These are phyloP conservation scores for Synanthedon myopaeformis DNA, from an alignment of 2,888 invertebrate genomes.

Conservation along the genomic window DNA sequence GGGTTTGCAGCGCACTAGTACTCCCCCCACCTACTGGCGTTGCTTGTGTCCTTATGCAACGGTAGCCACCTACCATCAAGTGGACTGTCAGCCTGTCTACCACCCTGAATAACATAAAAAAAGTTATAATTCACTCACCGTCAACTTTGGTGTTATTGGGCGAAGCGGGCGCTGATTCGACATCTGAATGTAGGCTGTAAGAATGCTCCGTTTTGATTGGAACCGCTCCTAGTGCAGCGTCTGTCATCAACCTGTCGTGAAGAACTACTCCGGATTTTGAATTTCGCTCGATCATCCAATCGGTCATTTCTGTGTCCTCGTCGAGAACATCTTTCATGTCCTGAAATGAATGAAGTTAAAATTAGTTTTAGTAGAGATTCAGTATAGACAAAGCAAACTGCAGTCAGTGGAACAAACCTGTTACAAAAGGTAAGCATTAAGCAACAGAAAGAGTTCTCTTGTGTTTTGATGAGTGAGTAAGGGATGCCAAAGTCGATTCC, in stretches of 20 bases:
- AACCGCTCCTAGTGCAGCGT: slow-evolving; percentile 82
- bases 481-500: too few relatives aligned
- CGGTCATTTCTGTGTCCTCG: slow-evolving; percentile 75
- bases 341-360: slow-evolving; percentile 48
- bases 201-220: slow-evolving; percentile 95
- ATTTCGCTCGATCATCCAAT: slow-evolving; percentile 78
- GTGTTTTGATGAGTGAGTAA: too few relatives aligned
- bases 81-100: too few relatives aligned
- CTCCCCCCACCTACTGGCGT: too few relatives aligned
- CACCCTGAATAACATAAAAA: not conserved
- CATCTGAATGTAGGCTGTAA: slow-evolving; percentile 84
- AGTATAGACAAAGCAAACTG: too few relatives aligned
- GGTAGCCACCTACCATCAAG: too few relatives aligned
- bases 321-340: slow-evolving; percentile 75
- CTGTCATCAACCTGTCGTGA: slow-evolving; percentile 91
- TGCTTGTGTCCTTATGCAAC: too few relatives aligned
- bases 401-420: too few relatives aligned
- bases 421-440: too few relatives aligned
- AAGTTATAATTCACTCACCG: slow-evolving; percentile 54
- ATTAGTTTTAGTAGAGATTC: not conserved
- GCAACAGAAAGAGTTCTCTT: too few relatives aligned
- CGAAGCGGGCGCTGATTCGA: slow-evolving; percentile 77
- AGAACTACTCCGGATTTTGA: slow-evolving; percentile 80
- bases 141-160: slow-evolving; percentile 80
- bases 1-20: too few relatives aligned